These are phyloP conservation scores for Platynereis dumerilii DNA, from an alignment of 2,888 invertebrate species.

Conservation along the genomic window DNA sequence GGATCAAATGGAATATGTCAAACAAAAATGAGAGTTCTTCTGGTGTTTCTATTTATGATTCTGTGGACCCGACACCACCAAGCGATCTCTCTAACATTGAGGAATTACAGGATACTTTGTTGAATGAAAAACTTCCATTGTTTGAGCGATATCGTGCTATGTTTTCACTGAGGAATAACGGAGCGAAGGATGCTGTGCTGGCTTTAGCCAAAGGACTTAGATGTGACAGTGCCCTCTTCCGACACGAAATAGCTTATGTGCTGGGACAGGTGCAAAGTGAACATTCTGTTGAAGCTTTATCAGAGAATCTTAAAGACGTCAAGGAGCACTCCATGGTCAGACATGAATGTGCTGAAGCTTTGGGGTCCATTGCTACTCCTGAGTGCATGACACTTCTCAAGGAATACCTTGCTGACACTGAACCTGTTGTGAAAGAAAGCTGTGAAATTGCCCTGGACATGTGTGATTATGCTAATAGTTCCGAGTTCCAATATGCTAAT, in stretches of 20 bases:
- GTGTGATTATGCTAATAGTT: constrained; percentile 94
- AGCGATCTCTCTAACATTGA: constrained; percentile 67
- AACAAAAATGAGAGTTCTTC: constrained; percentile 68
- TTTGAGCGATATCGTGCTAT: constrained; percentile 94
- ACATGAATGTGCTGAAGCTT: constrained; percentile 97
- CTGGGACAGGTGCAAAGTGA: constrained; percentile 92
- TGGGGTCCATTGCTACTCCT: constrained; percentile 93
- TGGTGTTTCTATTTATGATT: constrained; percentile 68
- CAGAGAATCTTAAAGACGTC: constrained; percentile 74
- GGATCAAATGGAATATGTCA: constrained; percentile 77
- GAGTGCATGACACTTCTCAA: constrained; percentile 81
- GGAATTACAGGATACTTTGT: constrained; percentile 68
- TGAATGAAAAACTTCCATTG: constrained; percentile 76
- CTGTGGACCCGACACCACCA: constrained; percentile 92
- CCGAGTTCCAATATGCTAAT: constrained; percentile 84
- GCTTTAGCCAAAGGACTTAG: constrained; percentile 85
- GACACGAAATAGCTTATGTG: constrained; percentile 97
- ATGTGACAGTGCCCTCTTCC: constrained; percentile 84
- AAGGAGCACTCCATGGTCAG: constrained; percentile 95
- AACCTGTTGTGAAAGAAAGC: constrained; percentile 92
- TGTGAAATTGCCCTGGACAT: constrained; percentile 94
- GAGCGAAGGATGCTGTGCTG: constrained; percentile 77
- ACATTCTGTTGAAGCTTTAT: constrained; percentile 76
- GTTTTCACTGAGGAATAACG: constrained; percentile 91
- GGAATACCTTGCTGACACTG: constrained; percentile 78